Evolutionary conservation across 2,888 invertebrate genomes (phyloP), one percentile per base, ranked within the genome.

Genomic region (Troilus luridus): DNA sequence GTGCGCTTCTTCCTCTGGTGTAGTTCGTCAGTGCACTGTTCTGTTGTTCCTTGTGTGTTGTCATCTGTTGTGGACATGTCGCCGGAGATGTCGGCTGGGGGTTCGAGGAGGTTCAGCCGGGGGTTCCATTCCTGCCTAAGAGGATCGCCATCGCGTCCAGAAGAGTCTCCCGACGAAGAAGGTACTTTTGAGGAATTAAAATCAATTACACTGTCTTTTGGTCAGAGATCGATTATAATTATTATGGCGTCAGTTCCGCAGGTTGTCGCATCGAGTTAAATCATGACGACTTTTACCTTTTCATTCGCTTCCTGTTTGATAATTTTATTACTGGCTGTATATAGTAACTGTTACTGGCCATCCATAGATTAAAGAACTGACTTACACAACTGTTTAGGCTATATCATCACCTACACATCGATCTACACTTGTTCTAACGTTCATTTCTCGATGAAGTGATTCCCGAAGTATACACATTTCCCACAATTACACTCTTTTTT

Each of bases 101-200:
- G 85, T 41, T 91, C 93, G 62, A 92, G 93, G 92, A 95, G 96
- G 92, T 95, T 96, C 92, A 96, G 96, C 89, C 95, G 96, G 94
- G 96, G 96, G 93, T 96, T 96, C 94, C 96, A 96, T 94, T 96
- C 96, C 92, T 96, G 96, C 93, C 95, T 96, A 93, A 95, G 96
- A 93, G 96, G 96, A 67, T 95, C 95, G 92, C 95, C 95, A 92
- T 95, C 95, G 92, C 93, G 93, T 24, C 93, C 93, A 41, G 93
- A 93, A 59, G 92, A 92, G n/a, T 92, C 90, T 27, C 92, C 93
- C 56, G 93, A 93, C 58, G 93, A 93, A 89, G 93, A 93, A 92
- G 93, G 93, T 93, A 91, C 24, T 11, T 67, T 14, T 24, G 67
- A 67, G 24, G n/a, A 21, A 64, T 17, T n/a, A 27, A 27, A 27